Evolutionary conservation across 2,113 vertebrate genomes (phyloP).

Genomic region (Sceloporus undulatus): DNA sequence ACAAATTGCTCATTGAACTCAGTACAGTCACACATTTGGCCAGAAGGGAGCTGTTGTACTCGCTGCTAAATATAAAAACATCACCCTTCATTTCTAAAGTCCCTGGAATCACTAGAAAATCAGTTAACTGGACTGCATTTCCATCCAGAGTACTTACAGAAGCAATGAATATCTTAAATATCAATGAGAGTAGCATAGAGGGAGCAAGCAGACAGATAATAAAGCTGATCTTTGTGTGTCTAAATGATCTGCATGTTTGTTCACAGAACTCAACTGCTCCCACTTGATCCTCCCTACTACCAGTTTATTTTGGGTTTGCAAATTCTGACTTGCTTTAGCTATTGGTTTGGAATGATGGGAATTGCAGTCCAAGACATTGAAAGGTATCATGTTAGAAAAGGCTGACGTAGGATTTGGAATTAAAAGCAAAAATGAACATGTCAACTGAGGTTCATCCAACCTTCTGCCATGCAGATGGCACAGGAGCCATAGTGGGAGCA

Average conservation of each 20-base stretch:
- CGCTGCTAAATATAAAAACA: neutral
- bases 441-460: neutral
- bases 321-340: neutral
- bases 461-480: too few relatives aligned
- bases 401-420: neutral
- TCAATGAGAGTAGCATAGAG: too few relatives aligned
- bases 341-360: neutral
- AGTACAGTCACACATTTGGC: slow-evolving; percentile 30
- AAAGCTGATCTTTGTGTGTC: neutral
- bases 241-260: neutral
- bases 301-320: neutral
- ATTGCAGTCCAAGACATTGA: neutral
- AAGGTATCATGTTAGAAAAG: too few relatives aligned
- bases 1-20: slow-evolving; percentile 37
- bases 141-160: slow-evolving; percentile 7
- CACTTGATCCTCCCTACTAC: neutral
- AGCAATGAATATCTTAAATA: slow-evolving; percentile 6
- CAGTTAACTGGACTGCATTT: neutral
- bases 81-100: slow-evolving; percentile 4
- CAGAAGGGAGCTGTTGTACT: slow-evolving; percentile 21
- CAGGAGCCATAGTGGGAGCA: neutral
- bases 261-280: neutral
- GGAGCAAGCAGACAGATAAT: neutral
- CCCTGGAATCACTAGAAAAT: slow-evolving; percentile 14
- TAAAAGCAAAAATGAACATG: neutral